These are phyloP conservation scores for Drosophila austrosaltans DNA, from an alignment of 2,888 invertebrate genomes.

Conservation along the genomic window DNA sequence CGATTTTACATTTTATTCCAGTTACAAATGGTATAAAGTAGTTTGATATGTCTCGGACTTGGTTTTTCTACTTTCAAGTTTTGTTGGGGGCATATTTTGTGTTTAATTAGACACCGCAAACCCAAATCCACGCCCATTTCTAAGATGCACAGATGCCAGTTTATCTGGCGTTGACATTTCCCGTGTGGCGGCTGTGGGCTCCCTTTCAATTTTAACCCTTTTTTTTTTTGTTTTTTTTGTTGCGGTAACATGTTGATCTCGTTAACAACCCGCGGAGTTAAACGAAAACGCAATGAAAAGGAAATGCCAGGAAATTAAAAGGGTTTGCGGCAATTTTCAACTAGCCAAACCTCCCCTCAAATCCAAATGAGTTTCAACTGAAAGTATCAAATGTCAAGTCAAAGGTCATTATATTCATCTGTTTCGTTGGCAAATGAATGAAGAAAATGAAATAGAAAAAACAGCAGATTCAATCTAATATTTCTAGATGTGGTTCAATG, in stretches of 20 bases:
- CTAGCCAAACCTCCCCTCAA: slow-evolving; percentile 3
- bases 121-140: slow-evolving; percentile 44
- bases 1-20: not conserved
- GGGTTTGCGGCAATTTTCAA: slow-evolving; percentile 54
- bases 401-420: slow-evolving; percentile 51
- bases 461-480: too few relatives aligned
- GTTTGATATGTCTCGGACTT: not conserved
- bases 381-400: slow-evolving; percentile 54
- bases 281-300: slow-evolving; percentile 52
- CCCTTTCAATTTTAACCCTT: slow-evolving; percentile 61
- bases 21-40: not conserved
- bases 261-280: slow-evolving; percentile 54
- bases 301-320: slow-evolving; percentile 80
- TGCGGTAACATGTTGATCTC: slow-evolving; percentile 72
- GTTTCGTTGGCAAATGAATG: slow-evolving; percentile 28
- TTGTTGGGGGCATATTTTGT: slow-evolving; percentile 29
- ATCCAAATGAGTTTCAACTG: slow-evolving; percentile 34
- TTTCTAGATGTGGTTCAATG: too few relatives aligned
- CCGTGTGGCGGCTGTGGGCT: slow-evolving; percentile 41
- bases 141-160: slow-evolving; percentile 37
- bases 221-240: not conserved
- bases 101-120: slow-evolving; percentile 53
- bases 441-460: too few relatives aligned
- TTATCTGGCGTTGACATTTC: slow-evolving; percentile 76
- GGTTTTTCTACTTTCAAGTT: not conserved